Percentiles rank a stretch among this genome's conserved stretches.
Conservation (phyloP, 2,888 invertebrate genomes). For the Leptinotarsa rubiginosa region DNA sequence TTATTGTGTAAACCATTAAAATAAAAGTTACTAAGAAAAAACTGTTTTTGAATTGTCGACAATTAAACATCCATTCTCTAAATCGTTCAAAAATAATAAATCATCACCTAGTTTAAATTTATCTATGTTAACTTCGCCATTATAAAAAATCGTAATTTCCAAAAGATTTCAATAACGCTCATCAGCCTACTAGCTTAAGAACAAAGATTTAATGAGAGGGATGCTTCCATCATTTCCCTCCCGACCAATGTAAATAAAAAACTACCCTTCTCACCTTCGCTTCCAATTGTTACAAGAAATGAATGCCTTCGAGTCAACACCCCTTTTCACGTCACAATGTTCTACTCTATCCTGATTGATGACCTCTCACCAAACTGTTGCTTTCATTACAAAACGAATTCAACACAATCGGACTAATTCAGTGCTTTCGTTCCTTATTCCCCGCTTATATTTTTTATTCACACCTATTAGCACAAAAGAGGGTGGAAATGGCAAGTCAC, state of each 20-base stretch:
- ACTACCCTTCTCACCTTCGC: neutral
- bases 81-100: no score
- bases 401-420: conserved; percentile 14
- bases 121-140: no score
- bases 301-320: conserved; percentile 10
- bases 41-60: no score
- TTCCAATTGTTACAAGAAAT: neutral
- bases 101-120: no score
- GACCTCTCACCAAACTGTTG: conserved; percentile 9
- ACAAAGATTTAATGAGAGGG: no score
- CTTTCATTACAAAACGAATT: conserved; percentile 17
- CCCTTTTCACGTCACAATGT: conserved; percentile 13
- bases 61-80: no score
- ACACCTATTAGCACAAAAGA: conserved; percentile 13
- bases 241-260: neutral
- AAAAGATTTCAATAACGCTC: no score
- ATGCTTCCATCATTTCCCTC: neutral
- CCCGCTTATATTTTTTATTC: conserved; percentile 4
- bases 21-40: no score
- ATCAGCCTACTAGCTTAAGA: no score
- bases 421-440: conserved; percentile 1
- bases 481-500: conserved; percentile 8
- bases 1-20: no score
- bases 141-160: no score
- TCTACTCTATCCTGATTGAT: conserved; percentile 9